Evolutionary conservation across 2,113 vertebrate species (phyloP), one percentile per base, ranked within the genome.

Genomic region (Pseudonaja textilis): DNA sequence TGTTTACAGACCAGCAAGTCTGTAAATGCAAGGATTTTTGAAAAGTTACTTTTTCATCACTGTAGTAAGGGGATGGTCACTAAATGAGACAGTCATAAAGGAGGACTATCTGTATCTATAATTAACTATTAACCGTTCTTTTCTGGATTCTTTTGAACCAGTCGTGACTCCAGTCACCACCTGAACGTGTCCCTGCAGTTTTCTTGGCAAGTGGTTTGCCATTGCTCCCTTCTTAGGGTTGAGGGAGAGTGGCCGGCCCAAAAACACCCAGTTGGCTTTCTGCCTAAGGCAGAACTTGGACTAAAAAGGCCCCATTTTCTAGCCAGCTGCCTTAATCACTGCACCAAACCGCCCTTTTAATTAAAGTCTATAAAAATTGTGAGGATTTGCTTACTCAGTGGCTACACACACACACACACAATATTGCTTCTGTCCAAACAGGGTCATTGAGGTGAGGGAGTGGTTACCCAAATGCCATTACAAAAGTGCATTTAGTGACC

Each of bases 81-180:
- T 39, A 18, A 74, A 18, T 7, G 69, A 74, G 69, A n/a, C 16
- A 39, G n/a, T 2, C n/a, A 20, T 74, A 16, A 74, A 34, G 29
- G n/a, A 34, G 64, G 64, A 18, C 14, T 34, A 1, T 34, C 64
- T 34, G 64, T 34, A 34, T 34, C 16, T 5, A 39, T 74, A 39
- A 74, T 74, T 74, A 7, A 34, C 14, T 6, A 74, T 34, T 69
- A 69, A n/a, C 29, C 12, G 16, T 34, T 39, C 23, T 74, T 20
- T 74, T 20, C 16, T 20, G 14, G n/a, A 74, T 8, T 18, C 14
- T 34, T 74, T 74, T 34, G 69, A 39, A 16, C 39, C 16, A 20
- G 7, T 39, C 1, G n/a, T 34, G 2, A 69, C 5, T 3, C n/a
- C 69, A 7, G 0, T 7, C 16, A 74, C 14, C 1, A 0, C n/a